Percentiles rank a stretch among this genome's conserved stretches.
Evolutionary conservation across 2,888 invertebrate species (phyloP).

Genomic region (Plebejus melissa): DNA sequence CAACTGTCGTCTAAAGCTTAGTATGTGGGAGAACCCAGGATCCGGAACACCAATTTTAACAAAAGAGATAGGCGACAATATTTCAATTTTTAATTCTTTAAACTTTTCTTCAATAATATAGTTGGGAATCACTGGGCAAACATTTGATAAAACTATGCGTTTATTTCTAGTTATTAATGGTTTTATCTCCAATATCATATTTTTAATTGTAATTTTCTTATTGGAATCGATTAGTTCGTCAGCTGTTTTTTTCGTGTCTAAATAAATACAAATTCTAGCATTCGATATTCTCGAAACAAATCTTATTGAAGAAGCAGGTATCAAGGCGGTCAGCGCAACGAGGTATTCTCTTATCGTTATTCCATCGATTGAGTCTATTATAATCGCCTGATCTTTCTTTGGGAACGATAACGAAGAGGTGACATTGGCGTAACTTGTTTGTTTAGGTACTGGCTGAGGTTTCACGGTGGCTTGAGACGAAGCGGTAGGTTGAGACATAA

Average conservation of each 20-base stretch:
- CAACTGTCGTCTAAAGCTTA: slow-evolving; percentile 33
- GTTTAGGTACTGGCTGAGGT: background rate
- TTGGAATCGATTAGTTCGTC: slow-evolving; percentile 25
- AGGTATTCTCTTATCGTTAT: slow-evolving; percentile 32
- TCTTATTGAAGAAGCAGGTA: slow-evolving; percentile 29
- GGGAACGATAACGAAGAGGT: slow-evolving; percentile 24
- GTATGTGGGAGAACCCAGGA: slow-evolving; percentile 32
- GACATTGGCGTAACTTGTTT: slow-evolving; percentile 11
- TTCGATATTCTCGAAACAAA: slow-evolving; percentile 33
- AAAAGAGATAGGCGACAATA: slow-evolving; percentile 25
- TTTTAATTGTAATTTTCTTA: slow-evolving; percentile 29
- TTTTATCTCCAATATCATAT: slow-evolving; percentile 32
- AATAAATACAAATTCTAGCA: slow-evolving; percentile 32
- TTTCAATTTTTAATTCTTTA: slow-evolving; percentile 28
- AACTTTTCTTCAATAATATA: slow-evolving; percentile 29
- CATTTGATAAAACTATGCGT: slow-evolving; percentile 34
- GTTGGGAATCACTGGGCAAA: slow-evolving; percentile 32
- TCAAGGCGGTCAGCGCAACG: slow-evolving; percentile 27
- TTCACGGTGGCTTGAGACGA: background rate
- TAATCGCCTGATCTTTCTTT: slow-evolving; percentile 36
- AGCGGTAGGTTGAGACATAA: background rate
- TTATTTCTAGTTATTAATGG: slow-evolving; percentile 35
- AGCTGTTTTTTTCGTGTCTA: slow-evolving; percentile 33
- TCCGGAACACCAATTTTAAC: slow-evolving; percentile 29
- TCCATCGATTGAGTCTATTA: slow-evolving; percentile 34